Conservation (phyloP, 2,797 vertebrate genomes). For the Channa striata region DNA sequence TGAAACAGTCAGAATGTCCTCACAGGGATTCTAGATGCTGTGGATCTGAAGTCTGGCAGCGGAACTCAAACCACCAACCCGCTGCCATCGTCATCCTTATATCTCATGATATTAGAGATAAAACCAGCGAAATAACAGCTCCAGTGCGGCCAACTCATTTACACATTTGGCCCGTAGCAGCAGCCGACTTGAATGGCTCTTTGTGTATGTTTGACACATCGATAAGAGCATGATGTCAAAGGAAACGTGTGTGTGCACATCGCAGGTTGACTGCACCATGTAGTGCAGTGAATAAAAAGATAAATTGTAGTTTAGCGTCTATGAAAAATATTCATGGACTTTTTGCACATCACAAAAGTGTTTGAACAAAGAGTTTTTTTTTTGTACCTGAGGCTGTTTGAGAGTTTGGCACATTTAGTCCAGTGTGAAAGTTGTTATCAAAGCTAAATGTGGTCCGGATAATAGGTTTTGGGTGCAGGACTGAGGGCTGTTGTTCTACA, state of each 20-base stretch:
- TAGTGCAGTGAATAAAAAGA: neutral
- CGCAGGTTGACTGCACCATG: neutral
- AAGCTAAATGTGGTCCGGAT: too few relatives aligned
- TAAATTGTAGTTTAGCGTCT: neutral
- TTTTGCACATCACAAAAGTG: neutral
- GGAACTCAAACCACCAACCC: conserved; percentile 19
- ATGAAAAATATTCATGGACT: too few relatives aligned
- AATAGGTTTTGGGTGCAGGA: too few relatives aligned
- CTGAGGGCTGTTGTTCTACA: too few relatives aligned
- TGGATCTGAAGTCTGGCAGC: neutral
- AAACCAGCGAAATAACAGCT: conserved; percentile 6
- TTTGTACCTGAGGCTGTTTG: neutral
- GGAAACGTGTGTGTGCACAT: conserved; percentile 2
- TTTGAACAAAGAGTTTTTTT: neutral
- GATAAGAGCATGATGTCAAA: conserved; percentile 6
- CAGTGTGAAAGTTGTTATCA: too few relatives aligned
- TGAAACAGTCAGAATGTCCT: too few relatives aligned
- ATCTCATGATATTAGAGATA: conserved; percentile 8
- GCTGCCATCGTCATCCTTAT: neutral
- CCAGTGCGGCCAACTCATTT: conserved; percentile 27
- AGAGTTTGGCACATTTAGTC: too few relatives aligned
- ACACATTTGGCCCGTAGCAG: conserved; percentile 23
- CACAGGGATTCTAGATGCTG: neutral
- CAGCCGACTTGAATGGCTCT: conserved; percentile 10
- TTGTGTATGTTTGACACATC: conserved; percentile 25